A percentile compares a stretch with the other conserved stretches of the same genome.
Conservation (phyloP, 2,113 vertebrate genomes). For the Mobula hypostoma region DNA sequence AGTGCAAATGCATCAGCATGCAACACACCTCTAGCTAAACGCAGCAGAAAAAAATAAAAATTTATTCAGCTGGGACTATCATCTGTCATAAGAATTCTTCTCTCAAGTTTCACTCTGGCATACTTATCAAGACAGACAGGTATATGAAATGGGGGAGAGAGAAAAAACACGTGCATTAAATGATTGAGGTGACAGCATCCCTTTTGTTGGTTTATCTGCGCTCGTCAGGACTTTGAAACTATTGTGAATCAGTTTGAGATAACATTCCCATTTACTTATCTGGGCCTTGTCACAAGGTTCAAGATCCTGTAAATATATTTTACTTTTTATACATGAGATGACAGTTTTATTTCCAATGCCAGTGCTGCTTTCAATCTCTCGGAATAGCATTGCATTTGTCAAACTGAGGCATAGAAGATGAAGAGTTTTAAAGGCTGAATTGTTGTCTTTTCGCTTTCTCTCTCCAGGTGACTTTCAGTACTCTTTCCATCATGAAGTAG, state of each 20-base stretch:
- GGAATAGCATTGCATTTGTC: background rate
- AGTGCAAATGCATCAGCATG: background rate
- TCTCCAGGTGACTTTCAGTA: background rate
- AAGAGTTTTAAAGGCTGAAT: background rate
- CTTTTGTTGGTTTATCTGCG: background rate
- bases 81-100: background rate
- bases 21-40: background rate
- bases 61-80: background rate
- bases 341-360: constrained; percentile 26
- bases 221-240: background rate
- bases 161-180: background rate
- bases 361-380: background rate
- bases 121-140: background rate
- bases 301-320: constrained; percentile 22
- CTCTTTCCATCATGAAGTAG: background rate
- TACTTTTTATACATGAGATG: background rate
- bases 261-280: constrained; percentile 12
- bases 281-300: constrained; percentile 21
- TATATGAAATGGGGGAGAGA: background rate
- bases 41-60: background rate
- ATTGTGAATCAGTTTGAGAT: constrained; percentile 25
- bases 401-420: background rate
- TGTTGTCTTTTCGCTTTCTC: background rate
- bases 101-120: background rate
- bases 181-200: background rate